Evolutionary conservation across 2,113 vertebrate genomes (phyloP).

Genomic region (Panthera uncia): DNA sequence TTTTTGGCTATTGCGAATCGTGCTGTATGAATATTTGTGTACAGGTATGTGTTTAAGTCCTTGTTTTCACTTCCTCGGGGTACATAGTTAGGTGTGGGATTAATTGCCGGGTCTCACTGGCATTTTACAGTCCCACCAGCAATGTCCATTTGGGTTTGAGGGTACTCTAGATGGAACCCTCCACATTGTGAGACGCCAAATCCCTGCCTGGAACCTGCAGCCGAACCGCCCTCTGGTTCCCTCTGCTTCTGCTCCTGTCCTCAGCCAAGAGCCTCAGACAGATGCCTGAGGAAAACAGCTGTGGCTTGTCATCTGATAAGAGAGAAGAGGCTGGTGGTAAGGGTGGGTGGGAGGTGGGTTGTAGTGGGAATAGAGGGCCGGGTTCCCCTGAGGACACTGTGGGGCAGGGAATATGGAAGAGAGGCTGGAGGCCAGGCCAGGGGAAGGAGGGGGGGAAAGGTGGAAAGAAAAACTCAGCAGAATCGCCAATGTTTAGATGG

Average conservation of each 20-base stretch:
- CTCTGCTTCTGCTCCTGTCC: background rate
- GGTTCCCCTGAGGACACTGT: constrained; percentile 67
- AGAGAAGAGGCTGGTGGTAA: background rate
- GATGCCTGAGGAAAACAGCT: background rate
- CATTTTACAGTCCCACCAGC: background rate
- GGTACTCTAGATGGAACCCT: background rate
- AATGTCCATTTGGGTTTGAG: background rate
- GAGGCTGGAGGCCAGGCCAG: constrained; percentile 33
- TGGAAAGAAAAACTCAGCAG: constrained; percentile 69
- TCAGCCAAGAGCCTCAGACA: background rate
- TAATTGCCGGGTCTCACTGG: background rate
- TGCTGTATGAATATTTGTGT: background rate
- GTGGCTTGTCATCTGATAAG: background rate
- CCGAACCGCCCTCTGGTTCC: background rate
- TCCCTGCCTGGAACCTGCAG: background rate
- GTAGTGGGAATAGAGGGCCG: background rate
- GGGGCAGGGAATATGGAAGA: background rate
- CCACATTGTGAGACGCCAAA: background rate
- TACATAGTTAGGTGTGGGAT: background rate
- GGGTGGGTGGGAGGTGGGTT: background rate
- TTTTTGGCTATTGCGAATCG: background rate
- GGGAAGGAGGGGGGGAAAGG: background rate
- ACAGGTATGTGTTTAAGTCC: background rate
- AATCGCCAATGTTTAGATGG: constrained; percentile 66
- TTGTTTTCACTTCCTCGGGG: background rate